Base-by-base conservation (phyloP, 53 echinoderm and acorn worm genomes). In the Echinometra lucunter region DNA sequence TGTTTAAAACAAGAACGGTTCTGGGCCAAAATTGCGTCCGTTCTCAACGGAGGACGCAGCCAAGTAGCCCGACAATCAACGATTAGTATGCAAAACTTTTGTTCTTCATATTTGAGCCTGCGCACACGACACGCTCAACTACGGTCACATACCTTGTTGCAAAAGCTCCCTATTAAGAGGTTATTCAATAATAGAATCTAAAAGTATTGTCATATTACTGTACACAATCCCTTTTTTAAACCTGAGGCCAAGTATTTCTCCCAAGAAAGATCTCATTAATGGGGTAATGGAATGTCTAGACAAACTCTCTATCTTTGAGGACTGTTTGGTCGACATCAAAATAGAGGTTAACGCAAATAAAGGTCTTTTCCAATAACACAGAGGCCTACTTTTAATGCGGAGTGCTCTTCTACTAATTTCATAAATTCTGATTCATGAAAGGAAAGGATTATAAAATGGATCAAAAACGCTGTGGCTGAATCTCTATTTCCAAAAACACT, bases 231-330 rank as follows among this genome's bases (percentile, higher is more conserved):
- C 25, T 63, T 63, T 23, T 63, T n/a, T n/a, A n/a, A 63, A 63
- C 0, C 8, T 53, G 4, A 11, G 53, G 53, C 53, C 1, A 63
- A 27, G 23, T 63, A n/a, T 63, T 60, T 60, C 60, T 60, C 60
- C 4, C 1, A 18, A 23, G 60, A 25, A 63, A 25, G 21, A 63
- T 63, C 63, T 63, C 4, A 63, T 21, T 63, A 21, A 63, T 63
- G 63, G 23, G 16, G 78, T 85, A 85, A 85, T 85, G 47, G 85
- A 49, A 85, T 85, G 85, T 47, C 85, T 47, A 85, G 85, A 85
- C 85, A 49, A 53, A 28, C 49, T 12, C 28, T 85, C 49, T 25
- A 85, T 49, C 2, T 27, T 13, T 49, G 44, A 44, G 42, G 30
- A 44, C 42, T 81, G 11, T 70, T 13, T 72, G 35, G 27, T 25